phyloP scores from a whole-genome alignment of 2,797 vertebrate genomes.

The Cyclopterus lumpus region DNA sequence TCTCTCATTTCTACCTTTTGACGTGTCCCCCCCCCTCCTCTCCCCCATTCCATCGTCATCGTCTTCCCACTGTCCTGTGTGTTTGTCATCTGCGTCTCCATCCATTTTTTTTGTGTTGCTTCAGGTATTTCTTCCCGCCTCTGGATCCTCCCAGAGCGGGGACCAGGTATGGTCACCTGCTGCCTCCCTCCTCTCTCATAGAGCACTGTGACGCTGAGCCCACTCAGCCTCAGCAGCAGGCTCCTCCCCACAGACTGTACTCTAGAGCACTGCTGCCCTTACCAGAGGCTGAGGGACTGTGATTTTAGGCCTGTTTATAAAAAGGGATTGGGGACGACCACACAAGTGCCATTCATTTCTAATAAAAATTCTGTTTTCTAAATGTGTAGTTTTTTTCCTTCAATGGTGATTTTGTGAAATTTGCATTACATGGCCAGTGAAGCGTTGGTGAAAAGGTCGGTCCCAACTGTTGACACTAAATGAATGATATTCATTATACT shows the following conservation, averaged over 20 bases:
- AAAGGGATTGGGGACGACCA: neutral
- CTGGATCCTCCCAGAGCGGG: constrained; percentile 92
- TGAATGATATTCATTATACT: neutral
- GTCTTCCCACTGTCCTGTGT: constrained; percentile 77
- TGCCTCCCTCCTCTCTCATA: constrained; percentile 90
- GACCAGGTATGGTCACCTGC: constrained; percentile 92
- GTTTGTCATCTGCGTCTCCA: constrained; percentile 52
- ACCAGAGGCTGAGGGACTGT: constrained; percentile 74
- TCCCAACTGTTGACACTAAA: neutral
- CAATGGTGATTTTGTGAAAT: neutral
- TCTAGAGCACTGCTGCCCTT: constrained; percentile 72
- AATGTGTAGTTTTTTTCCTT: neutral
- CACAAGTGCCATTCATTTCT: constrained; percentile 24
- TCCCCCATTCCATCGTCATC: constrained; percentile 82
- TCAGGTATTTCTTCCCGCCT: constrained; percentile 97
- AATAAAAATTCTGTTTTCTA: constrained; percentile 35
- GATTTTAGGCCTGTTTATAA: constrained; percentile 21
- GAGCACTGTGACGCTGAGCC: constrained; percentile 91
- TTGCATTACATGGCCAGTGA: neutral
- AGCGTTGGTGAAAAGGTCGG: neutral
- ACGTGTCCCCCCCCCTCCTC: constrained; percentile 73
- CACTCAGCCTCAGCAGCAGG: constrained; percentile 79
- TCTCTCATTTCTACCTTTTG: constrained; percentile 76
- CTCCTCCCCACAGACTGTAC: constrained; percentile 65
- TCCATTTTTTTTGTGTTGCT: constrained; percentile 74